Evolutionary conservation across 2,797 vertebrate species (phyloP).

Genomic region (Denticeps clupeoides): DNA sequence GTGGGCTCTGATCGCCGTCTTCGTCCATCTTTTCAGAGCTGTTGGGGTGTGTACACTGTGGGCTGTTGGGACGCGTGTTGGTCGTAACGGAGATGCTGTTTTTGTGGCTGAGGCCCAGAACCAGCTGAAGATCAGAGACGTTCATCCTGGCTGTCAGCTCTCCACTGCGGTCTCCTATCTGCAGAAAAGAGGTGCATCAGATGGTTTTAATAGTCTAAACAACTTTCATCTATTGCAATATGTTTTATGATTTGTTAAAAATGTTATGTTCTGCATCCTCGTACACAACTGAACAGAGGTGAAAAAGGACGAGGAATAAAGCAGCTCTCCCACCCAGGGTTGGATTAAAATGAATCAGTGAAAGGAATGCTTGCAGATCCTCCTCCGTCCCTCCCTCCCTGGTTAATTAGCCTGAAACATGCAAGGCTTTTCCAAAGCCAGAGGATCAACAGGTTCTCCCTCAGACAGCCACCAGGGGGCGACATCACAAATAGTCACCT

Average conservation of each 20-base stretch:
- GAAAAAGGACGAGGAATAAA: no score
- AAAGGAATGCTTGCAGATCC: no score
- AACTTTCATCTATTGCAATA: neutral
- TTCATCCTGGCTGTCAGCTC: conserved; percentile 88
- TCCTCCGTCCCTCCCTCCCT: no score
- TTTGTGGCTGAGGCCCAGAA: conserved; percentile 69
- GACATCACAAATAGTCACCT: conserved; percentile 55
- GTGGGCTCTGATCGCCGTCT: conserved; percentile 42
- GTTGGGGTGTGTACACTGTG: neutral
- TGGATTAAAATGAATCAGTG: no score
- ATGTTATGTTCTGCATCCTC: no score
- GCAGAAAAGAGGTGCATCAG: conserved; percentile 13
- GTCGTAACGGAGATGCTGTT: conserved; percentile 66
- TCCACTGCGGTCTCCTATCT: conserved; percentile 85
- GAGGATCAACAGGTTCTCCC: neutral
- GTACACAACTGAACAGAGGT: no score
- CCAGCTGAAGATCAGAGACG: conserved; percentile 86
- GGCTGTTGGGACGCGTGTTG: conserved; percentile 22
- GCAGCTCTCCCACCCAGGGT: no score
- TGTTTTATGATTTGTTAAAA: no score
- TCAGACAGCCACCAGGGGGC: neutral
- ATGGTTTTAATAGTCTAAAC: neutral
- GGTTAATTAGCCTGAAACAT: no score
- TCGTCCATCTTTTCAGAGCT: conserved; percentile 17
- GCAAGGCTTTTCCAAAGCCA: no score